Conservation (phyloP, 2,113 vertebrate species). For the Alectura lathami region DNA sequence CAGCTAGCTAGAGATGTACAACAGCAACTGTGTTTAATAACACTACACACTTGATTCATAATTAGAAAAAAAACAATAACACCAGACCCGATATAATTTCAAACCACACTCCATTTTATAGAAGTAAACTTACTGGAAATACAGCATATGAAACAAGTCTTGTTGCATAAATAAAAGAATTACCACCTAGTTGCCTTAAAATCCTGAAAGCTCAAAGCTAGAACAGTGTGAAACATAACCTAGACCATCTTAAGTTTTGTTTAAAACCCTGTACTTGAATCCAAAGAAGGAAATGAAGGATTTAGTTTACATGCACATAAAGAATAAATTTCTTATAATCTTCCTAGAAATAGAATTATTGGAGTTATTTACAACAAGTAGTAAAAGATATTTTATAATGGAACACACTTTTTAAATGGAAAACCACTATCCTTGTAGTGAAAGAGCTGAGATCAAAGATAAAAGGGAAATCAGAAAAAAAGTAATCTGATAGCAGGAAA, state of each 20-base stretch:
- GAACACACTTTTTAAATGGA: slow-evolving; percentile 38
- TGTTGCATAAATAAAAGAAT: background rate
- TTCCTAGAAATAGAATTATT: slow-evolving; percentile 51
- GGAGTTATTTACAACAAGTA: slow-evolving; percentile 32
- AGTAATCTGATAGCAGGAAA: slow-evolving; percentile 25
- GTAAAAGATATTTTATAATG: slow-evolving; percentile 26
- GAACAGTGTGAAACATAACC: background rate
- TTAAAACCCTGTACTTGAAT: slow-evolving; percentile 12
- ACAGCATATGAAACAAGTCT: slow-evolving; percentile 30
- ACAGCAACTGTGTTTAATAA: background rate
- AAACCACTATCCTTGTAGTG: background rate
- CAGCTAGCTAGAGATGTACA: background rate
- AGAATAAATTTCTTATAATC: slow-evolving; percentile 7
- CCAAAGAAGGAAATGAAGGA: slow-evolving; percentile 59
- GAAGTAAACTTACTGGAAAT: slow-evolving; percentile 38
- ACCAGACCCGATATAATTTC: background rate
- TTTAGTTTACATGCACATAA: slow-evolving; percentile 50
- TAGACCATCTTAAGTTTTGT: background rate
- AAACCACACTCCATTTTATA: slow-evolving; percentile 12
- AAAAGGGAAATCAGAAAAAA: background rate
- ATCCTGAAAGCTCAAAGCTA: background rate
- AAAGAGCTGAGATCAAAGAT: background rate
- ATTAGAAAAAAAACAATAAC: background rate
- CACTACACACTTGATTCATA: background rate
- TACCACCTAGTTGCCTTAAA: background rate